Percentiles rank a stretch among this genome's conserved stretches.
Conservation (phyloP, 1,140 invertebrate species). For the Brachionus sp. region DNA sequence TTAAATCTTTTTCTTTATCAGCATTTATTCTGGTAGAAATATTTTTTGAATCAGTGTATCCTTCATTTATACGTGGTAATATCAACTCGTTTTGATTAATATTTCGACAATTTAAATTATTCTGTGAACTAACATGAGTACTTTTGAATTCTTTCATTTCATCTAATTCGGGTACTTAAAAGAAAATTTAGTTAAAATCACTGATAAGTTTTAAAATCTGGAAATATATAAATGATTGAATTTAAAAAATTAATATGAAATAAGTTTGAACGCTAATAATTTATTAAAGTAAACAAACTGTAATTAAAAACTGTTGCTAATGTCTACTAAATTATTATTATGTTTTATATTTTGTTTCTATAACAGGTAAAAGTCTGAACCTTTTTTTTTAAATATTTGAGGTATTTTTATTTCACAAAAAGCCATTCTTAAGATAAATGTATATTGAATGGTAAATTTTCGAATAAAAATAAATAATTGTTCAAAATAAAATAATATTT, state of each 20-base stretch:
- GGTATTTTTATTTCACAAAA: too few relatives aligned
- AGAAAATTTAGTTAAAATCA: background rate
- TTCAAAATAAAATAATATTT: too few relatives aligned
- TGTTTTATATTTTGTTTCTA: background rate
- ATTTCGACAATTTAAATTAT: background rate
- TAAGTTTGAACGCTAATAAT: background rate
- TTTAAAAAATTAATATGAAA: background rate
- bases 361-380: background rate
- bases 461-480: too few relatives aligned
- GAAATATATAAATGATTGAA: background rate
- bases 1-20: background rate
- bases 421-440: too few relatives aligned
- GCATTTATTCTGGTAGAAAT: background rate
- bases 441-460: too few relatives aligned
- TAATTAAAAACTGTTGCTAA: background rate
- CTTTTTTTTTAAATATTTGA: too few relatives aligned
- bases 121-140: background rate
- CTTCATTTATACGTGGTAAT: background rate
- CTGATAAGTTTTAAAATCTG: background rate
- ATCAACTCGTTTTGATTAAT: constrained; percentile 4
- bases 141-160: background rate
- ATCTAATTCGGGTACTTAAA: constrained; percentile 33
- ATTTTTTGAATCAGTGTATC: background rate
- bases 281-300: background rate
- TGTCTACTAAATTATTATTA: background rate